Conservation (phyloP, 2,113 vertebrate genomes). For the Chrysemys picta region DNA sequence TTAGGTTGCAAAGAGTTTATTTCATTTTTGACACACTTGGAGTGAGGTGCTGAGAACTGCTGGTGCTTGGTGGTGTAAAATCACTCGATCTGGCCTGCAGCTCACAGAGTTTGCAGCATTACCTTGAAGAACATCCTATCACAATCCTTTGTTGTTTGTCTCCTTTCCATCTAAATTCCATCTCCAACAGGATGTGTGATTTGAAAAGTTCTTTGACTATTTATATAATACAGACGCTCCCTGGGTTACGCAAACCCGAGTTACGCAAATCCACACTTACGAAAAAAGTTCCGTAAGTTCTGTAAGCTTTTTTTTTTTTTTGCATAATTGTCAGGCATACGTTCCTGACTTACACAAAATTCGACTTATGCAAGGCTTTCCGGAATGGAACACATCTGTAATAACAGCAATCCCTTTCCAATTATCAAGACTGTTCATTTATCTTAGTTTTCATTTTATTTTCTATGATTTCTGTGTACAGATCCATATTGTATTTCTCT, state of each 20-base stretch:
- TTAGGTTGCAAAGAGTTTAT: neutral
- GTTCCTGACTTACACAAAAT: too few species aligned
- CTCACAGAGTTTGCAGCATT: neutral
- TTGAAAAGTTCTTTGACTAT: neutral
- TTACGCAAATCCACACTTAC: too few species aligned
- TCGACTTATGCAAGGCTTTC: too few species aligned
- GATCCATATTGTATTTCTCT: neutral
- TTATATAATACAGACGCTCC: neutral
- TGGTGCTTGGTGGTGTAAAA: neutral
- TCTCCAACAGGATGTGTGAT: neutral
- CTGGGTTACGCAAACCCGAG: too few species aligned
- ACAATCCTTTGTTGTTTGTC: neutral
- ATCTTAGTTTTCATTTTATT: neutral
- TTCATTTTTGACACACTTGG: neutral
- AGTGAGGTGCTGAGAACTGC: neutral
- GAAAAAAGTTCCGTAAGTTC: too few species aligned
- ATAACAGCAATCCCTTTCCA: neutral
- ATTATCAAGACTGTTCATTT: neutral
- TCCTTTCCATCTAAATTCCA: neutral
- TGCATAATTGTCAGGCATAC: too few species aligned
- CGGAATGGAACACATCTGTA: too few species aligned
- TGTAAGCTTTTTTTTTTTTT: too few species aligned
- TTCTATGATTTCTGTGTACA: neutral
- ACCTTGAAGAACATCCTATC: neutral
- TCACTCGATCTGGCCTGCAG: neutral